Base-by-base conservation (phyloP, 2,113 vertebrate species). In the Podilymbus podiceps region DNA sequence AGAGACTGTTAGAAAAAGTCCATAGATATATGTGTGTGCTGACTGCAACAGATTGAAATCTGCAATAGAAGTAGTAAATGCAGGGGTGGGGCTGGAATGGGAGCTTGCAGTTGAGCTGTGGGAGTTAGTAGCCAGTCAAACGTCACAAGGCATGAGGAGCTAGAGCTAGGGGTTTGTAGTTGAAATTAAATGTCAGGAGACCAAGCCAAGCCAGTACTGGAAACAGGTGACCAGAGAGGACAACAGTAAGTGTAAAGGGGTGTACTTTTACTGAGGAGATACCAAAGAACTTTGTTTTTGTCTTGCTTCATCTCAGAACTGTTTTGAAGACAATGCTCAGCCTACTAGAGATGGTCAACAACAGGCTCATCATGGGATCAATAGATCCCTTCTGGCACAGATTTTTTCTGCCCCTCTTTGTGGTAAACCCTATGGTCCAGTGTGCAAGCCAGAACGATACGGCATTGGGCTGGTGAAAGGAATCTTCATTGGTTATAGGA, bases 361-460 rank as follows among this genome's bases (percentile, higher is more conserved):
- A 5, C 31, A 40, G 17, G 15, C 50, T 11, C 33, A 11, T 38
- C 82, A 8, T 38, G 38, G 38, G 38, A 38, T 38, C 38, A 38
- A 38, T 23, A 38, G 33, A 53, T 56, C 52, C 5, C 7, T 77
- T 93, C 46, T 60, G 28, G 33, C 82, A n/a, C 28, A 73, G 40
- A 3, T 64, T 15, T n/a, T 79, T 84, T 35, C 47, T 76, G 53
- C 21, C 14, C 5, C 7, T 63, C 47, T 66, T 35, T 30, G 20
- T 46, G 46, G 13, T 59, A 64, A 59, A 27, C n/a, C 12, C 21
- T 42, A 0, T 64, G 59, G 8, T 58, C 30, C 50, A 33, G 22
- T 28, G 2, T 35, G 35, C 6, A 21, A 40, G 10, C 22, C 9
- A 44, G 60, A n/a, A 62, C 1, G 15, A 6, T 31, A 1, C 0